These are phyloP conservation scores for Anser cygnoides DNA, from an alignment of 2,113 vertebrate genomes.

Conservation along the genomic window DNA sequence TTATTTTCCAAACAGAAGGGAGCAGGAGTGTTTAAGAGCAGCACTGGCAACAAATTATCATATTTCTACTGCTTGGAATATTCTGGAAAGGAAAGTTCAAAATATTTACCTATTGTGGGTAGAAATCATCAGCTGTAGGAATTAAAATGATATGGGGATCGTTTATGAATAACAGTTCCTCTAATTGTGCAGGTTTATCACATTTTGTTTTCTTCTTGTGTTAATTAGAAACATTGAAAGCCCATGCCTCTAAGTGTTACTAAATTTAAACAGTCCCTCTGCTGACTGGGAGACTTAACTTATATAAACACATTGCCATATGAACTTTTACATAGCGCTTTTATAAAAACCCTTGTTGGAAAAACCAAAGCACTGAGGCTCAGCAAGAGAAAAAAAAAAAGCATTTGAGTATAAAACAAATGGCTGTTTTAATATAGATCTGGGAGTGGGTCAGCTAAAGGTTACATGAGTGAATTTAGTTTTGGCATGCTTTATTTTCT, in stretches of 20 bases:
- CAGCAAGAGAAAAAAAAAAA: background rate
- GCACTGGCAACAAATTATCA: background rate
- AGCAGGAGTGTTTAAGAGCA: background rate
- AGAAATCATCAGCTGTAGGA: background rate
- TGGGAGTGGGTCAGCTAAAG: background rate
- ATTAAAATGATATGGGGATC: background rate
- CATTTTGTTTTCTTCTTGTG: constrained; percentile 33
- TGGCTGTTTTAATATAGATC: background rate
- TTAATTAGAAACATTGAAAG: constrained; percentile 10
- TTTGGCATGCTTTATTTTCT: background rate
- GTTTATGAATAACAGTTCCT: constrained; percentile 12
- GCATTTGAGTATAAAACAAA: background rate
- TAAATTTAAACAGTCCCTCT: constrained; percentile 25
- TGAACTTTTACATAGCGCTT: background rate
- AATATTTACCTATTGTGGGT: constrained; percentile 36
- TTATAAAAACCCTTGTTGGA: background rate
- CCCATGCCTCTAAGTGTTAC: background rate
- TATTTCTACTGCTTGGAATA: background rate
- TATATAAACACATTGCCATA: constrained; percentile 3
- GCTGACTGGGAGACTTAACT: constrained; percentile 4
- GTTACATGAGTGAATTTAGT: background rate
- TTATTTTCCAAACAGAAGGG: background rate
- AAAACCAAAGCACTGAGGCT: background rate
- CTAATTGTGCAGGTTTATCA: constrained; percentile 20
- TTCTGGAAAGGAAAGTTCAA: constrained; percentile 25